Conservation (phyloP, 2,888 invertebrate genomes). For the Euplagia quadripunctaria region DNA sequence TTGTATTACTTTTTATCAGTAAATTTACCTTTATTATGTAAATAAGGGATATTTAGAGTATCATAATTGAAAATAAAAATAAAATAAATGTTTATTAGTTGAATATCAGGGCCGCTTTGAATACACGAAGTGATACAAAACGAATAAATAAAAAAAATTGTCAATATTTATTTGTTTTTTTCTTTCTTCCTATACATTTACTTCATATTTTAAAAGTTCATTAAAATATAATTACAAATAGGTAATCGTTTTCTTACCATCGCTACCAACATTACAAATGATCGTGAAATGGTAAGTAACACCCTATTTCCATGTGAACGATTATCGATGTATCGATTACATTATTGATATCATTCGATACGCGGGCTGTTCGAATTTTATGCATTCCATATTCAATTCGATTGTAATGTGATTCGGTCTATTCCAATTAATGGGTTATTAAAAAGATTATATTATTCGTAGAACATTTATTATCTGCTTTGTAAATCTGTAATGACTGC, state of each 20-base stretch:
- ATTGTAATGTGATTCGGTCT: slow-evolving; percentile 50
- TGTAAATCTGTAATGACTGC: slow-evolving; percentile 22
- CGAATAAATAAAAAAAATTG: too few species aligned
- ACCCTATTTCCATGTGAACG: slow-evolving; percentile 36
- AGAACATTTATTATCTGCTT: slow-evolving; percentile 36
- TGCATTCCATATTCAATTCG: slow-evolving; percentile 55
- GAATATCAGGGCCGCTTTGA: too few species aligned
- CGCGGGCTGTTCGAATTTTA: slow-evolving; percentile 47
- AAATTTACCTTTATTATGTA: too few species aligned
- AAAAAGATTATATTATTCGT: slow-evolving; percentile 47
- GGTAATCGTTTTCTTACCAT: slow-evolving; percentile 24
- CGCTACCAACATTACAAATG: slow-evolving; percentile 45
- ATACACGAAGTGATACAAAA: too few species aligned
- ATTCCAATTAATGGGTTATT: slow-evolving; percentile 53
- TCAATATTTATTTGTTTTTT: too few species aligned
- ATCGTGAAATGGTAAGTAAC: slow-evolving; percentile 31
- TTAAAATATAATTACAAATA: neutral
- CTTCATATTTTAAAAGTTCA: neutral
- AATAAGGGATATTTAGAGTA: too few species aligned
- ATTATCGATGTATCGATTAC: slow-evolving; percentile 49
- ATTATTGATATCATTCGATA: slow-evolving; percentile 53
- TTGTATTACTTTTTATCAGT: too few species aligned
- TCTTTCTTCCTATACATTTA: too few species aligned
- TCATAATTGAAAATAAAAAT: too few species aligned
- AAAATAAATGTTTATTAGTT: too few species aligned